These are phyloP conservation scores for Carettochelys insculpta DNA, from an alignment of 2,113 vertebrate genomes.

Conservation along the genomic window DNA sequence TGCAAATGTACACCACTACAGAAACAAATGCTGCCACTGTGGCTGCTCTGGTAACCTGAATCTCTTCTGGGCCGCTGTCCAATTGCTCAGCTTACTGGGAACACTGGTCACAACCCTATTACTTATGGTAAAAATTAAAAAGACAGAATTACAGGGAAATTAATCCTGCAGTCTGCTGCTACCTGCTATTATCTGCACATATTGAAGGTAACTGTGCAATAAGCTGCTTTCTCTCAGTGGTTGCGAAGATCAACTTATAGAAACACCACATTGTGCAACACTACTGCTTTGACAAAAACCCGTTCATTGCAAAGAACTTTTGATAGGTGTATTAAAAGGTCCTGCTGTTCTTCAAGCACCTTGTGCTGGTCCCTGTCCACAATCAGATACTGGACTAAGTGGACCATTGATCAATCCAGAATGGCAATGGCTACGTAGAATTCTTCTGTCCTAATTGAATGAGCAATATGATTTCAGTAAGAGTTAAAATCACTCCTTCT, in stretches of 20 bases:
- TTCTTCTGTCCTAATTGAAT: neutral
- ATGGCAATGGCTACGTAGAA: neutral
- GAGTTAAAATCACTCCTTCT: neutral
- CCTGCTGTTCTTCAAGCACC: neutral
- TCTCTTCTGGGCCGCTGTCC: too few relatives aligned
- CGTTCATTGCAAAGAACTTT: neutral
- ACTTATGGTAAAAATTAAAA: neutral
- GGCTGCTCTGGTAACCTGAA: too few relatives aligned
- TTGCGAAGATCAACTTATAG: neutral
- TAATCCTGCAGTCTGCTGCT: neutral
- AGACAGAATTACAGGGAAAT: neutral
- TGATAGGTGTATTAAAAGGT: too few relatives aligned
- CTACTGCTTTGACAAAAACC: neutral
- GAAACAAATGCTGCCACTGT: too few relatives aligned
- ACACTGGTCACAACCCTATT: neutral
- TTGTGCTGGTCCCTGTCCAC: neutral
- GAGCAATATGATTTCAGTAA: neutral
- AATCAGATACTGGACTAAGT: neutral
- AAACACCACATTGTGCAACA: neutral
- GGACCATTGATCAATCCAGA: neutral
- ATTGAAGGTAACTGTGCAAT: neutral
- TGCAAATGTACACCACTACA: too few relatives aligned
- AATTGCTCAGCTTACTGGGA: too few relatives aligned
- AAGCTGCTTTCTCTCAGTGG: neutral
- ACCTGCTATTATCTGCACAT: neutral